Base-by-base conservation (phyloP, 1,140 invertebrate species). In the Leptinotarsa defecta region DNA sequence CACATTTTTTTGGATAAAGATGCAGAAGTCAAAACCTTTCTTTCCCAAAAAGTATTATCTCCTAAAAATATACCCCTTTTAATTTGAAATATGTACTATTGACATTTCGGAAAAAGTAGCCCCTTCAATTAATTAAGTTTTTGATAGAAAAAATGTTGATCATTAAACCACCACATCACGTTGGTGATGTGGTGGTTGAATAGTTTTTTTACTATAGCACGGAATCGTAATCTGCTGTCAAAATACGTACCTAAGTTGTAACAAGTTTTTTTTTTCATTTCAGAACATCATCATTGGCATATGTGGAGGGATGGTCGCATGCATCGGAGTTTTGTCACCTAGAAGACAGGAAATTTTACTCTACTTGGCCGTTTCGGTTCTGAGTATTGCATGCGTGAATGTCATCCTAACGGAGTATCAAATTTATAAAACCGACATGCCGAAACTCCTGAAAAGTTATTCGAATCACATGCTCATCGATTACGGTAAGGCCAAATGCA, bases 241-340 rank as follows among this genome's bases (percentile, higher is more conserved):
- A 43, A 43, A 43, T 43, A 43, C 11, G 34, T 43, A 43, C 8
- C 8, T 43, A 11, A 43, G 34, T 43, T 62, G 13, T 62, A 17
- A n/a, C 43, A 68, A 8, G 5, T 27, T 27, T 34, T 24, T 20
- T 43, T 74, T 74, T 75, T 71, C 71, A 71, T 84, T 82, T 27
- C 82, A 87, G 85, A 86, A 86, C 79, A 84, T 88, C 64, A 78
- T 86, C 48, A 84, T 85, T 19, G 87, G 87, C 15, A 86, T 87
- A 63, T 80, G 78, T 34, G 84, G 82, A 62, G 85, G 83, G 43
- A 85, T 87, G 83, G 76, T 86, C 22, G 81, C 84, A 13, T 87
- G 84, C 78, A 84, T 86, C 64, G 85, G 85, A 13, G 77, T 82
- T 72, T 77, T 86, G 69, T 85, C 84, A 3, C 69, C 83, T 15